Conservation (phyloP, 23 tunicate species). For the Aplidium turbinatum region DNA sequence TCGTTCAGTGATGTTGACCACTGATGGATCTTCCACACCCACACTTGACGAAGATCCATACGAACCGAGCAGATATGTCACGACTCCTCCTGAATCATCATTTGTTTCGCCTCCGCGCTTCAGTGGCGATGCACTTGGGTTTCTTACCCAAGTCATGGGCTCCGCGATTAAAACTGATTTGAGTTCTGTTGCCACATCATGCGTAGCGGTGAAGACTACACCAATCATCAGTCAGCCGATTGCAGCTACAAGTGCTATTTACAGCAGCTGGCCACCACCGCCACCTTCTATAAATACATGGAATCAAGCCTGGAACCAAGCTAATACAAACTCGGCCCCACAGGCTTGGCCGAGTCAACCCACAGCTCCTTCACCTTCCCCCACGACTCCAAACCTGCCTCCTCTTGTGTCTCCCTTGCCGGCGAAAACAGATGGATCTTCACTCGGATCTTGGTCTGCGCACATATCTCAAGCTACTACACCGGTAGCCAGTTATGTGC, state of each 20-base stretch:
- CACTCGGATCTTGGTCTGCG: too few relatives aligned
- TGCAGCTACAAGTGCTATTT: not conserved
- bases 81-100: not conserved
- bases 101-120: conserved; percentile 45
- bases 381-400: conserved; percentile 1
- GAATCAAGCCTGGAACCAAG: not conserved
- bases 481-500: too few relatives aligned
- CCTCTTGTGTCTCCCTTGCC: conserved; percentile 20
- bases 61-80: not conserved
- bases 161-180: conserved; percentile 34
- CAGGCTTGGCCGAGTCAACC: conserved; percentile 21
- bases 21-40: conserved; percentile 65
- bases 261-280: not conserved
- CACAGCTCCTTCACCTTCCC: conserved; percentile 2
- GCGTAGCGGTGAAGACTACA: not conserved
- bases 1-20: not conserved
- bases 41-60: conserved; percentile 59
- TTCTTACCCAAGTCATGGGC: conserved; percentile 66
- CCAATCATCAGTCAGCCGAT: conserved; percentile 6
- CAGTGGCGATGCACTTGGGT: conserved; percentile 68
- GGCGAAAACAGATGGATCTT: too few relatives aligned
- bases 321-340: conserved; percentile 1
- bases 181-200: not conserved
- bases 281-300: not conserved
- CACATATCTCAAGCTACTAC: too few relatives aligned